These are phyloP conservation scores for Neofelis nebulosa DNA, from an alignment of 2,113 vertebrate species.

Conservation along the genomic window DNA sequence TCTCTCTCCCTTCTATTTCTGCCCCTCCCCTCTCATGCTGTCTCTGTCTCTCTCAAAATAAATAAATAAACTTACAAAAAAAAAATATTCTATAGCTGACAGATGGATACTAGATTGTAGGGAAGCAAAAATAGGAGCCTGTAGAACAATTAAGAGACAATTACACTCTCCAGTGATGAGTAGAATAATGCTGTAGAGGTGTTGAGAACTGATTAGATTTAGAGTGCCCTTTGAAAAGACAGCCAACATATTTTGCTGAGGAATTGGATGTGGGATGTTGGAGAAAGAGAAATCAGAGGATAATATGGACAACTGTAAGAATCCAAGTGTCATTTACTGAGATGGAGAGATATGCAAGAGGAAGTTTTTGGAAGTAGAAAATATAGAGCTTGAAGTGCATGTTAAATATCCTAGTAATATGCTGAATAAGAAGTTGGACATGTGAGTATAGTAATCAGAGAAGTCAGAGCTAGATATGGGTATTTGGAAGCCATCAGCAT, in stretches of 20 bases:
- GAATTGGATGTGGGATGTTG: neutral
- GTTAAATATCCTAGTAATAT: neutral
- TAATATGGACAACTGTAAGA: neutral
- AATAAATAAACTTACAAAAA: too few relatives aligned
- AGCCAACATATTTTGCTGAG: neutral
- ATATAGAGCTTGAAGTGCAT: neutral
- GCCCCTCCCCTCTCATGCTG: too few relatives aligned
- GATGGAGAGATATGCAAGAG: neutral
- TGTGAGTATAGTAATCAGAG: neutral
- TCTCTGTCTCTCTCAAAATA: too few relatives aligned
- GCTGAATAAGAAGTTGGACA: neutral
- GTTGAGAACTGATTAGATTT: neutral
- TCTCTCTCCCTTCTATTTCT: too few relatives aligned
- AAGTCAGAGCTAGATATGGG: neutral
- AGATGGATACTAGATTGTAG: neutral
- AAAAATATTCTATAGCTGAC: neutral
- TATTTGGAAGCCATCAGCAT: neutral
- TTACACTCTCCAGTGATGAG: neutral
- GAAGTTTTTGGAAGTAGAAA: neutral
- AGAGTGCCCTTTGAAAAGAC: neutral
- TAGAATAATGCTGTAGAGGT: neutral
- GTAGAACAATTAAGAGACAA: neutral
- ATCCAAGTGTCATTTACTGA: neutral
- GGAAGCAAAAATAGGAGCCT: neutral
- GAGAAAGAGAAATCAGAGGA: neutral